phyloP scores from a whole-genome alignment of 2,113 vertebrate species.

The Pteropus alecto region DNA sequence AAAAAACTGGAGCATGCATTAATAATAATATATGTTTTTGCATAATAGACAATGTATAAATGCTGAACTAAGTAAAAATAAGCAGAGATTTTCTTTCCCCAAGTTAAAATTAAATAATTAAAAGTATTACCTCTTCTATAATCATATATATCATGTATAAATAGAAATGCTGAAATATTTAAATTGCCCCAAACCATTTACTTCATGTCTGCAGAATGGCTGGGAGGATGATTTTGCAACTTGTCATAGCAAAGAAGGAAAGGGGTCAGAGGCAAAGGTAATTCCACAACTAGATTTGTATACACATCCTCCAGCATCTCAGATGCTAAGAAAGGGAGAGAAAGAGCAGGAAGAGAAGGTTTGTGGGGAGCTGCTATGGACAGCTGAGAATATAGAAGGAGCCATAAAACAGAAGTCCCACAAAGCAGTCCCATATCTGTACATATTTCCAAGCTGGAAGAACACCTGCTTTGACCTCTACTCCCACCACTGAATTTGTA shows the following conservation, averaged over 20 bases:
- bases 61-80: neutral
- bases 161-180: neutral
- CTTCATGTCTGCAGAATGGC: neutral
- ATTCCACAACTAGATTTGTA: neutral
- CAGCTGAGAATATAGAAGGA: neutral
- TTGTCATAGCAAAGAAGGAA: neutral
- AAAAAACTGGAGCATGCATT: neutral
- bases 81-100: neutral
- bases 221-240: neutral
- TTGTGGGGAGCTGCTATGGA: fast-evolving
- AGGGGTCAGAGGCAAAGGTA: neutral
- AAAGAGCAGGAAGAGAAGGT: neutral
- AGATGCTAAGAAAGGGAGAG: neutral
- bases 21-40: neutral
- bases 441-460: neutral
- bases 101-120: constrained; percentile 6
- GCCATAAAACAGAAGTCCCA: neutral
- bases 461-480: neutral
- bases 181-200: neutral
- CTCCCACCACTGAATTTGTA: neutral
- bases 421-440: neutral
- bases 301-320: neutral
- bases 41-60: neutral
- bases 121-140: neutral
- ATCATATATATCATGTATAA: neutral